Evolutionary conservation across 1,140 invertebrate species (phyloP), one percentile per base, ranked within the genome.

Genomic region (Aphaenogaster rudis): DNA sequence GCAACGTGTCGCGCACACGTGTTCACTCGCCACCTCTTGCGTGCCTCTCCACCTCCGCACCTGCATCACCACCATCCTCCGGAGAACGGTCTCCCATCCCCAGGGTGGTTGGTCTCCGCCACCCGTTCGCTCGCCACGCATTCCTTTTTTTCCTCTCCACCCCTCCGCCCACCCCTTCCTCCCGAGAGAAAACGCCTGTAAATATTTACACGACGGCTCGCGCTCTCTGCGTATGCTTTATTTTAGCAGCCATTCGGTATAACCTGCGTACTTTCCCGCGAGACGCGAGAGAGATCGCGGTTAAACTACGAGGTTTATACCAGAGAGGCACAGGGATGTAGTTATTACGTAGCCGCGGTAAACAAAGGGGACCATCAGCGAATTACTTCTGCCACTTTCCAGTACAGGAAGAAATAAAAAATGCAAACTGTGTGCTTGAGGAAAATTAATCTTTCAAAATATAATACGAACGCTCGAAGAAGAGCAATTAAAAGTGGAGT

Each of bases 161-260:
- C 15, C 33, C 17, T 28, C 15, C 7, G 15, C 42, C 8, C 15
- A 1, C 48, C 7, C 33, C 48, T 21, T 1, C 36, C 13, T 13
- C 50, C 72, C 63, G 77, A 45, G 81, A 59, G 85, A 74, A 88
- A 88, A 82, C 84, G 86, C 86, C 63, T 90, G 90, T 88, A 93
- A 93, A 93, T 93, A 93, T 93, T 93, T 93, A 90, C 89, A 88
- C 78, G 81, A 72, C 64, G 59, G 66, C 69, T 84, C 80, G 88
- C 87, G 69, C 54, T 57, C 54, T 57, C 33, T 36, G 71, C 76
- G 84, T 52, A 81, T 87, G 87, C 86, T 92, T 93, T 91, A 89
- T 90, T 88, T 92, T 86, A 87, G 17, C 59, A 64, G 17, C 63
- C 74, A 69, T 79, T 84, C 69, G 80, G 17, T 76, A 76, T 61